Evolutionary conservation across 2,113 vertebrate genomes (phyloP).

Genomic region (Oceanites oceanicus): DNA sequence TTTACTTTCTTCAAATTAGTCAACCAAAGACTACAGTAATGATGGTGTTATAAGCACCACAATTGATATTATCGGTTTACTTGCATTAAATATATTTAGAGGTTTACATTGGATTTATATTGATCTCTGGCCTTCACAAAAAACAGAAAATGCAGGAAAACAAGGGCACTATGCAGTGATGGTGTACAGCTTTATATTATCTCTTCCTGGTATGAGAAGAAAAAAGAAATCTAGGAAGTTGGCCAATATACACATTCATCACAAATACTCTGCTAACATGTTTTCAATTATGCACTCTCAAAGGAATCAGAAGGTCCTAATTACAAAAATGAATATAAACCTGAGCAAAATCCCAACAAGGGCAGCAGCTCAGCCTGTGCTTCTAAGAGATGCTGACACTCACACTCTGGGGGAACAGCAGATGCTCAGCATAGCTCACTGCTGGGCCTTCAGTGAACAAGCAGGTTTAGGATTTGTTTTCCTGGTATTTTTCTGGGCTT

Average conservation of each 20-base stretch:
- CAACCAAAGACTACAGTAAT: neutral
- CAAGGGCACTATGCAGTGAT: neutral
- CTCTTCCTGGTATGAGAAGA: neutral
- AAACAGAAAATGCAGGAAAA: neutral
- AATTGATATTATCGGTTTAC: neutral
- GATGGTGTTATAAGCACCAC: neutral
- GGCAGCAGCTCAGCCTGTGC: neutral
- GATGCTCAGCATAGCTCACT: neutral
- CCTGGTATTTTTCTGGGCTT: neutral
- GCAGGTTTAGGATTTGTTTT: neutral
- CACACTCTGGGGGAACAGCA: neutral
- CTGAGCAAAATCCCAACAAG: constrained; percentile 18
- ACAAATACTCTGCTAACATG: neutral
- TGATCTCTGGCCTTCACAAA: neutral
- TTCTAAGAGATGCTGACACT: neutral
- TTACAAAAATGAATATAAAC: constrained; percentile 17
- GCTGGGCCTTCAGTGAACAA: neutral
- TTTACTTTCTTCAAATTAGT: constrained; percentile 8
- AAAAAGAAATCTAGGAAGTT: neutral
- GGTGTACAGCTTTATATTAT: neutral
- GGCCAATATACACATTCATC: neutral
- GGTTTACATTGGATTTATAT: neutral
- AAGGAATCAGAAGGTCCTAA: constrained; percentile 21
- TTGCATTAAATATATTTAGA: neutral
- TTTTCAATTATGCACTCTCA: neutral